These are phyloP conservation scores for Drosophila gaucha DNA, from an alignment of 2,888 invertebrate genomes.

Conservation along the genomic window DNA sequence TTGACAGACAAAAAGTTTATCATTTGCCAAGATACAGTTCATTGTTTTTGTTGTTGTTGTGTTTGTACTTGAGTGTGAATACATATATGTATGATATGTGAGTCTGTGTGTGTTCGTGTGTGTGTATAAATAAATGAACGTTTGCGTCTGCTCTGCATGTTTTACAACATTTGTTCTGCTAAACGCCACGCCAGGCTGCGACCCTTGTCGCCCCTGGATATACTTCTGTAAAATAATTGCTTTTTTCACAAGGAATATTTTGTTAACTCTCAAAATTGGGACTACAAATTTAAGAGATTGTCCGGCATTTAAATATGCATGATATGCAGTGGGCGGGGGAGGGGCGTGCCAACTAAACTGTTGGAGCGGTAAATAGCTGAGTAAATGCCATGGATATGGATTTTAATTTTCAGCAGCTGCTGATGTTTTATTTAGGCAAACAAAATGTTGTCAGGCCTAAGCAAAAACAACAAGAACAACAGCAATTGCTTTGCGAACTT, in stretches of 20 bases:
- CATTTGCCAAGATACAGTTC: slow-evolving; percentile 73
- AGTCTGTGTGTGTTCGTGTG: slow-evolving; percentile 15
- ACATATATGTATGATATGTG: slow-evolving; percentile 21
- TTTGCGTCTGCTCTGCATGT: slow-evolving; percentile 62
- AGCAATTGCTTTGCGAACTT: slow-evolving; percentile 33
- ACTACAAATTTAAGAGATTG: slow-evolving; percentile 34
- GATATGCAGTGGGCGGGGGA: neutral
- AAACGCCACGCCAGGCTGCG: slow-evolving; percentile 4
- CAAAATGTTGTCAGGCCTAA: slow-evolving; percentile 18
- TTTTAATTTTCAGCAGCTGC: slow-evolving; percentile 20
- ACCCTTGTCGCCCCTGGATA: neutral
- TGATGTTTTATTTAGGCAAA: slow-evolving; percentile 28
- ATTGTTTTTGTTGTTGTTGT: slow-evolving; percentile 57
- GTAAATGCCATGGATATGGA: slow-evolving; percentile 21
- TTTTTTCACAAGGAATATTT: slow-evolving; percentile 68
- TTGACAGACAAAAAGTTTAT: slow-evolving; percentile 78
- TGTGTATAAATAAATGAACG: slow-evolving; percentile 30
- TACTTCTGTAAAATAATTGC: slow-evolving; percentile 66
- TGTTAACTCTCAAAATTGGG: slow-evolving; percentile 64
- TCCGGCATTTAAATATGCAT: slow-evolving; percentile 33
- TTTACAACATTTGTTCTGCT: slow-evolving; percentile 36
- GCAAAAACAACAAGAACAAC: slow-evolving; percentile 7
- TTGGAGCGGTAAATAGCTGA: slow-evolving; percentile 6
- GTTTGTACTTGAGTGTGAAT: slow-evolving; percentile 37
- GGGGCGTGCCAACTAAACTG: slow-evolving; percentile 11